These are phyloP conservation scores for Eilema sororculum DNA, from an alignment of 2,888 invertebrate species.

Conservation along the genomic window DNA sequence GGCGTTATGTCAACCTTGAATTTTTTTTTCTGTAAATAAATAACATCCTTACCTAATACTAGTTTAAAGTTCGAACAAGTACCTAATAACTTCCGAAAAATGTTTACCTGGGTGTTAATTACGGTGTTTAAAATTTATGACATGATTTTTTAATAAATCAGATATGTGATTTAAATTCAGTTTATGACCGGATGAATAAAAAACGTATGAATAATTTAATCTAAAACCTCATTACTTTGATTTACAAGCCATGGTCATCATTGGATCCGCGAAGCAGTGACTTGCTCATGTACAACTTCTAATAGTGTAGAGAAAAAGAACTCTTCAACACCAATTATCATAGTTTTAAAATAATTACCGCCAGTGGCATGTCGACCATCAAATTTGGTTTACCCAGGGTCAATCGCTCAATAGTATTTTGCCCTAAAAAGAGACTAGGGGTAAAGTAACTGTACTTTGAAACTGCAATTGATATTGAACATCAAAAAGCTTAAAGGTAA, in stretches of 20 bases:
- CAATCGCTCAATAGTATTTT: no score
- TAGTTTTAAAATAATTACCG: no score
- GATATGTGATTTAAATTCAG: not conserved
- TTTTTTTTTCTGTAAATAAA: not conserved
- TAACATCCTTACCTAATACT: no score
- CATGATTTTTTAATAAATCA: not conserved
- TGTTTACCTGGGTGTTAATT: not conserved
- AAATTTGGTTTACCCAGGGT: no score
- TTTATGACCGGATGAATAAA: constrained; percentile 2
- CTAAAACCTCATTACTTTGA: not conserved
- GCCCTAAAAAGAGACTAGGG: no score
- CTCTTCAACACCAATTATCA: no score
- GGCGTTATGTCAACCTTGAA: not conserved
- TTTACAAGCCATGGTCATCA: not conserved
- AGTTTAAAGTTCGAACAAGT: no score
- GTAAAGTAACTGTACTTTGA: no score
- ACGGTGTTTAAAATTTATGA: not conserved
- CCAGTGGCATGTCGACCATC: no score
- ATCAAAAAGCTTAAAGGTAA: no score
- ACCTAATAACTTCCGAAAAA: not conserved
- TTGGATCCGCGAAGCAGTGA: not conserved
- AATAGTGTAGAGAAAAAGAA: no score
- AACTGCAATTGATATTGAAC: no score
- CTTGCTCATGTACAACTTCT: not conserved
- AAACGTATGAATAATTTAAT: not conserved